A percentile compares a stretch with the other conserved stretches of the same genome.
phyloP scores from a whole-genome alignment of 2,113 vertebrate species.

The Calidris pugnax region DNA sequence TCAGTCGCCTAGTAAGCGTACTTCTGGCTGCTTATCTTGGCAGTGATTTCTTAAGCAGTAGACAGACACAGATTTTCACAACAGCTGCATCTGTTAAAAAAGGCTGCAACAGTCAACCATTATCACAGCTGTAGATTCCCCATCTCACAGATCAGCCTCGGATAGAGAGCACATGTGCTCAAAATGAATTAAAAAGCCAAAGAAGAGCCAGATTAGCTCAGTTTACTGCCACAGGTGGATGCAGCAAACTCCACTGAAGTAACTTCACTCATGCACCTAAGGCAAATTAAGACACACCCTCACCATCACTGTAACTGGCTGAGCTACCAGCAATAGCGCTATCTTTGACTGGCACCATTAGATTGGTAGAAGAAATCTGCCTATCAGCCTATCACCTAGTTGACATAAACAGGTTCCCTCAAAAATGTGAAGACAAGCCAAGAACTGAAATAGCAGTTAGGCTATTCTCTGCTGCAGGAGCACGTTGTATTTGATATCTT shows the following conservation, averaged over 20 bases:
- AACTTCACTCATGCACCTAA: not conserved
- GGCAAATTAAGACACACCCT: not conserved
- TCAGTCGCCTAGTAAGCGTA: not conserved
- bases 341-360: not conserved
- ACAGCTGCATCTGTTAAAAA: not conserved
- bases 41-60: constrained; percentile 38
- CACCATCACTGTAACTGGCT: not conserved
- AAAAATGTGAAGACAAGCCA: not conserved
- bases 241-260: not conserved
- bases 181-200: not conserved
- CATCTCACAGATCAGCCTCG: not conserved
- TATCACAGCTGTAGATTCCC: not conserved
- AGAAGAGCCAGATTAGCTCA: not conserved
- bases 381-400: not conserved
- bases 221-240: not conserved
- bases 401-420: not conserved
- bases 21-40: constrained; percentile 26
- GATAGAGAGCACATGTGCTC: not conserved
- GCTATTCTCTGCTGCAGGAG: not conserved
- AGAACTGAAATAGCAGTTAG: not conserved
- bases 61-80: not conserved
- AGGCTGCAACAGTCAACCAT: not conserved
- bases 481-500: not conserved
- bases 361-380: not conserved
- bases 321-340: not conserved